Base-by-base conservation (phyloP, 37 sponge, comb jelly and placozoan genomes). In the Spongilla lacustris region DNA sequence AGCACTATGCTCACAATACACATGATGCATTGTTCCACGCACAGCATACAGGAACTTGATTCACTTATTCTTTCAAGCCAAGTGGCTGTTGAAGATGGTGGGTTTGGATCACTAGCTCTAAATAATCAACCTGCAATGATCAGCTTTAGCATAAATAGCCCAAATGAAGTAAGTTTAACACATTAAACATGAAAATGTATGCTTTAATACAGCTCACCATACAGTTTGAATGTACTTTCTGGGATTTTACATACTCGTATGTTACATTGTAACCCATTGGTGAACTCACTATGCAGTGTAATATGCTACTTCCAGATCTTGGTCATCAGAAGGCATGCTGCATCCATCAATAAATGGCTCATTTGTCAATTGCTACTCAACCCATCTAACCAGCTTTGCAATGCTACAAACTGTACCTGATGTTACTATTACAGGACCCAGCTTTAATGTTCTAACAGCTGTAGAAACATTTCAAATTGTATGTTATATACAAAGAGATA, bases 331-430 rank as follows among this genome's bases (percentile, higher is more conserved):
- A 32, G 73, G 33, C 12, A 68, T 68, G 21, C 0, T 36, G 10
- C 9, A 4, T 14, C 31, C 73, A 9, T 21, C 28, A 25, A n/a
- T 0, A 0, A 80, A 19, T 46, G 48, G 68, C 23, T 67, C 71
- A 9, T 25, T 68, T 26, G 85, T 81, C 5, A 28, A 73, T 35
- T 93, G 93, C 49, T 1, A 22, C 19, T 86, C 87, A 50, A 71
- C 33, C 24, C 93, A 92, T 41, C 73, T 88, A 27, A 92, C 93
- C 32, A 85, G 89, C 37, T 92, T 92, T 82, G 89, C 93, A 35
- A 86, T 92, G 0, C 80, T 92, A 25, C 83, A n/a, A n/a, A n/a
- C n/a, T n/a, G n/a, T n/a, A n/a, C n/a, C n/a, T n/a, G n/a, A n/a
- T n/a, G n/a, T n/a, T n/a, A n/a, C n/a, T n/a, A n/a, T n/a, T n/a